A percentile compares a stretch with the other conserved stretches of the same genome.
phyloP scores from a whole-genome alignment of 2,797 vertebrate species.

The Dermochelys coriacea region DNA sequence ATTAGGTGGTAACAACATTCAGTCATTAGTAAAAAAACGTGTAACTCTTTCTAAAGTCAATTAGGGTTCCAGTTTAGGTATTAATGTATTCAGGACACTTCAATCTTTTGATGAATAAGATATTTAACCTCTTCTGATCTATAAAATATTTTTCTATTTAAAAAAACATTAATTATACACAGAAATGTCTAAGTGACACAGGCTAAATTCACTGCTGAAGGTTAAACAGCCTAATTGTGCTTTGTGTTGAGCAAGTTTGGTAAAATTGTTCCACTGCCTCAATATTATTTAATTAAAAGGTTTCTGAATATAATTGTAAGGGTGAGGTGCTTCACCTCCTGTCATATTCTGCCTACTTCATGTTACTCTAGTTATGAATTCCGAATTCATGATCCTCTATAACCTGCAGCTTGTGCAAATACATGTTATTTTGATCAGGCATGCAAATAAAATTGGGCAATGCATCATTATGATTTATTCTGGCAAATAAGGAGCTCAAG shows the following conservation, averaged over 20 bases:
- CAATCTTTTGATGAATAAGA: neutral
- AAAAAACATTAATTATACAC: neutral
- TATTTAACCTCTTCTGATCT: neutral
- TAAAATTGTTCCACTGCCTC: neutral
- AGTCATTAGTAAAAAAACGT: neutral
- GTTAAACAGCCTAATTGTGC: accelerated
- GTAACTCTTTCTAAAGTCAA: neutral
- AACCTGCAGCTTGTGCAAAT: neutral
- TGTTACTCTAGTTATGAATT: neutral
- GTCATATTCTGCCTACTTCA: neutral
- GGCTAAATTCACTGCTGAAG: neutral
- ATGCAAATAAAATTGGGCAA: conserved; percentile 26
- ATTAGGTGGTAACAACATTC: neutral
- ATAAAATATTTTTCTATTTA: neutral
- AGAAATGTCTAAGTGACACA: neutral
- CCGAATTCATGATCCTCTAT: neutral
- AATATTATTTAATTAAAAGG: neutral
- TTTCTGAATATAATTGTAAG: neutral
- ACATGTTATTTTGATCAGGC: conserved; percentile 13
- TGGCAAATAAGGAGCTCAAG: conserved; percentile 15
- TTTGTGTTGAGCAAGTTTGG: neutral
- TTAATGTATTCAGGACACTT: neutral
- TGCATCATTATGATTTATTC: neutral
- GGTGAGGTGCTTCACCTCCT: neutral
- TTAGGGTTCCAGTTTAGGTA: neutral